Base-by-base conservation (phyloP, 2,797 vertebrate genomes). In the Novumbra hubbsi region DNA sequence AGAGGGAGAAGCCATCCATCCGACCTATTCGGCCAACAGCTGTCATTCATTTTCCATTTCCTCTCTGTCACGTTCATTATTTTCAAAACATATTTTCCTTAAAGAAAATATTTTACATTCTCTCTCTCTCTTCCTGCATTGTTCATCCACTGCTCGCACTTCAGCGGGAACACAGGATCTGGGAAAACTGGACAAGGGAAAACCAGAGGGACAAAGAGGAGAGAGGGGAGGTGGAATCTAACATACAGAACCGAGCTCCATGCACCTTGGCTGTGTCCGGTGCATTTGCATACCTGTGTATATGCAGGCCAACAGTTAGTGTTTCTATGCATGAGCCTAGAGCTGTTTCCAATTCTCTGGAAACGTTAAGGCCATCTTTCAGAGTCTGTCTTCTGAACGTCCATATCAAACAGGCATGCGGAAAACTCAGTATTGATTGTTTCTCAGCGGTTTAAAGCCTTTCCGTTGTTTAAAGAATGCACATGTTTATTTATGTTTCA, bases 201-300 rank as follows among this genome's bases (percentile, higher is more conserved):
- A 75, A 88, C 85, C 82, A 75, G 84, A 81, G 84, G 89, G 85
- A 87, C 87, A 90, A 89, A 90, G 88, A 85, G 82, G 81, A 73
- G 73, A 74, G 49, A 72, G 69, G 85, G 78, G 76, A 81, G 74
- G 83, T 77, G 68, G 80, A 50, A 84, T 89, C 82, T 82, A 79
- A 73, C 78, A 73, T 71, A 78, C 81, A 70, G 82, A 73, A 49
- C 76, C 75, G 66, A 68, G 83, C 76, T 84, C 27, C 48, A 32
- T 73, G 68, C 64, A 68, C 77, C 77, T 73, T 80, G 70, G 83
- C 80, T 72, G 57, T 76, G 80, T 63, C 78, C 11, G 34, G n/a
- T 32, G 30, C 38, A 15, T 71, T 48, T 68, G 78, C 84, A 76
- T 82, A 79, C 83, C 79, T 84, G 78, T 68, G 55, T 70, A 32